Conservation (phyloP, 2,113 vertebrate genomes). For the Talpa occidentalis region DNA sequence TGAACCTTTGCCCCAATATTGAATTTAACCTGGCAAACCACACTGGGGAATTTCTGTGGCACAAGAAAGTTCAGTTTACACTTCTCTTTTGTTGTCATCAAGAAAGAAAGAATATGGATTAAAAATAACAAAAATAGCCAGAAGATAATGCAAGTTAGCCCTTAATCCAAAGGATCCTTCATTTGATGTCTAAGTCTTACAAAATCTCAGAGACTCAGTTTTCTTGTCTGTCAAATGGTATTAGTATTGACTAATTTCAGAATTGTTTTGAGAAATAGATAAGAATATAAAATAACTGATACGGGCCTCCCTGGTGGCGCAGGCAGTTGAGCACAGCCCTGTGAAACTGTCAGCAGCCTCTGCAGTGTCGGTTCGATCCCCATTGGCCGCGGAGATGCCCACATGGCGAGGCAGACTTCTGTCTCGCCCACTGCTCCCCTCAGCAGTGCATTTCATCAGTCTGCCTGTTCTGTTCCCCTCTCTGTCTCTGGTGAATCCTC, state of each 20-base stretch:
- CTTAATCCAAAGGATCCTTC: neutral
- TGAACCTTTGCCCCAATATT: neutral
- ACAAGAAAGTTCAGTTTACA: conserved; percentile 32
- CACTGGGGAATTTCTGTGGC: conserved; percentile 27
- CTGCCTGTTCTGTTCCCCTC: no score
- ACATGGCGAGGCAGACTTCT: no score
- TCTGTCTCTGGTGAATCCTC: no score
- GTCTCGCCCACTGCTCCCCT: no score
- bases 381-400: no score
- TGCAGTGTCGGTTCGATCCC: no score
- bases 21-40: conserved; percentile 52
- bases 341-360: no score
- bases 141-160: neutral
- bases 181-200: neutral
- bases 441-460: no score
- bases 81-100: neutral
- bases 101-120: neutral
- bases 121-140: conserved; percentile 29
- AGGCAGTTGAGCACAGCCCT: no score
- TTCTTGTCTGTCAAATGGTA: neutral
- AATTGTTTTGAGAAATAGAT: neutral
- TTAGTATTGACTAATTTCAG: neutral
- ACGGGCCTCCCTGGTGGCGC: no score
- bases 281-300: neutral
- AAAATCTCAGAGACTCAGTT: neutral